Conservation (phyloP, 2,113 vertebrate species). For the Seriola rivoliana region DNA sequence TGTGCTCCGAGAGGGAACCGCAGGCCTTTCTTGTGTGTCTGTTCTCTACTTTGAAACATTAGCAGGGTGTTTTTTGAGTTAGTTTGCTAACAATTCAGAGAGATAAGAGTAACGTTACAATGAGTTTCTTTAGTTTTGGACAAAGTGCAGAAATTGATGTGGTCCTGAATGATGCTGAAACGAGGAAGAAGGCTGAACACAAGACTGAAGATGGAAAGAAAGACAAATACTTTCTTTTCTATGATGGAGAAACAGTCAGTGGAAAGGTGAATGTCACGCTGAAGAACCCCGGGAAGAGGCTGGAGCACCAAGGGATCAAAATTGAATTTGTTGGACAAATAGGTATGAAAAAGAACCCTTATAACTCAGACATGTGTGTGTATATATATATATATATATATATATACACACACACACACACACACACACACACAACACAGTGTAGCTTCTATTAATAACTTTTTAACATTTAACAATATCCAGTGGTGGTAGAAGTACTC, state of each 20-base stretch:
- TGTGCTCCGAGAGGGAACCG: background rate
- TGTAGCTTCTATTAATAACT: background rate
- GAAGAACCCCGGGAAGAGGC: constrained; percentile 93
- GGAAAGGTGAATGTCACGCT: constrained; percentile 94
- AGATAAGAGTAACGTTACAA: constrained; percentile 67
- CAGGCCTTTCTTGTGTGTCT: constrained; percentile 37
- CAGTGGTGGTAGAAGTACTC: no score
- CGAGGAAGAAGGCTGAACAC: constrained; percentile 93
- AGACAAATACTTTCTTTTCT: constrained; percentile 96
- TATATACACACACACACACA: no score
- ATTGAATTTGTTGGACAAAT: constrained; percentile 98
- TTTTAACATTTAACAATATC: no score
- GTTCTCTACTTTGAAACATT: constrained; percentile 29
- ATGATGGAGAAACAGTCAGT: constrained; percentile 95
- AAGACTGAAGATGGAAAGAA: constrained; percentile 97
- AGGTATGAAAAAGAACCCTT: constrained; percentile 82
- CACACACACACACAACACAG: no score
- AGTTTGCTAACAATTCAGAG: constrained; percentile 23
- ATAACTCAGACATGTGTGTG: background rate
- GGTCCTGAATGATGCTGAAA: constrained; percentile 93
- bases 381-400: background rate
- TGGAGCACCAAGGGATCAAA: constrained; percentile 98
- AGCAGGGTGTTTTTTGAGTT: background rate
- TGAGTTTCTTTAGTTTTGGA: constrained; percentile 98
- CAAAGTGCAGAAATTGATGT: constrained; percentile 96